phyloP scores from a whole-genome alignment of 1,140 invertebrate genomes.

The Muscidifurax raptorellus region DNA sequence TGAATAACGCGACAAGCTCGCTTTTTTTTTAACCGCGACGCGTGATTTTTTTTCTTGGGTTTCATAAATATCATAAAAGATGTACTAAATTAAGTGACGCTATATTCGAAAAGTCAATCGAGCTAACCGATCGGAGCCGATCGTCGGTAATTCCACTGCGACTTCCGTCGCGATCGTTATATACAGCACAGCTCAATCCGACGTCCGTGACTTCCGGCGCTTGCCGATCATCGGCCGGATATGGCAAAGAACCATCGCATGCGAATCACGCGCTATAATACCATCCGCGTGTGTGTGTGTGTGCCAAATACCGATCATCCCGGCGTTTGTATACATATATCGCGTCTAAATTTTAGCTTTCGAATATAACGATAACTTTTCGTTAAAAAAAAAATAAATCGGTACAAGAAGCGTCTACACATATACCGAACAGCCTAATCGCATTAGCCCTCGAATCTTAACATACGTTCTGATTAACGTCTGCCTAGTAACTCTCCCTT shows the following conservation, averaged over 20 bases:
- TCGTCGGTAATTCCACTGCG: constrained; percentile 5
- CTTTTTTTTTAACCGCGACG: not conserved
- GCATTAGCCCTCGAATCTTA: not conserved
- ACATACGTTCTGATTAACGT: not conserved
- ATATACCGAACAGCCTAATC: not conserved
- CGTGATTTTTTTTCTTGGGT: not conserved
- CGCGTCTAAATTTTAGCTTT: too few relatives aligned
- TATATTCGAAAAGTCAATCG: too few relatives aligned
- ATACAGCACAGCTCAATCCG: not conserved
- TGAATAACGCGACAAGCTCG: not conserved
- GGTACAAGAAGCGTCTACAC: too few relatives aligned
- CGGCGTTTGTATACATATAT: not conserved
- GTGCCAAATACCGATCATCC: constrained; percentile 25
- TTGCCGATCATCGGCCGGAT: constrained; percentile 30
- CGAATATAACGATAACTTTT: too few relatives aligned
- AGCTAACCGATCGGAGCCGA: not conserved
- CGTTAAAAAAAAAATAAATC: too few relatives aligned
- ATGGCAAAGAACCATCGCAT: constrained; percentile 53
- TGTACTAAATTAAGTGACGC: too few relatives aligned
- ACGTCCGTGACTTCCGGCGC: constrained; percentile 41
- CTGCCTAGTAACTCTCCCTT: not conserved
- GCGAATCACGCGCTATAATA: constrained; percentile 3
- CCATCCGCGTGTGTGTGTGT: not conserved
- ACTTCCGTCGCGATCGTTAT: not conserved
- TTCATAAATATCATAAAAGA: too few relatives aligned